These are phyloP conservation scores for Muscicapa striata DNA, from an alignment of 2,797 vertebrate genomes.

Conservation along the genomic window DNA sequence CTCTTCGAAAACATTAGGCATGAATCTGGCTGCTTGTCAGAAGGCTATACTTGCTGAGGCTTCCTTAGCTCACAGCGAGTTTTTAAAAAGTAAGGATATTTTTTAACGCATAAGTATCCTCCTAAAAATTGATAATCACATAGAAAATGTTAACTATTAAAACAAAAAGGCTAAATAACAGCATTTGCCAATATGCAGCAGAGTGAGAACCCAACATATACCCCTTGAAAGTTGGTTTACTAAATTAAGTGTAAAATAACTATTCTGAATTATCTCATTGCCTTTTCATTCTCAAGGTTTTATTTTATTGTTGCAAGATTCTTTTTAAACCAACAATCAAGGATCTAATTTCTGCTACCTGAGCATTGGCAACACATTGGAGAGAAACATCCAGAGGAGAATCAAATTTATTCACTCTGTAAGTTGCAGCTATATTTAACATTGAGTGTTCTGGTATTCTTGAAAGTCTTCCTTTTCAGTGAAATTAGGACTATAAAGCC, in stretches of 20 bases:
- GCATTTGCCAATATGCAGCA: not conserved
- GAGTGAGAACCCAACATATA: not conserved
- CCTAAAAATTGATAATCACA: not conserved
- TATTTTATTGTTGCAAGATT: not conserved
- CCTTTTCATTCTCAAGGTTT: not conserved
- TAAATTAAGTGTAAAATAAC: not conserved
- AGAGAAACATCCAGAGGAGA: not conserved
- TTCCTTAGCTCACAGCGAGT: not conserved
- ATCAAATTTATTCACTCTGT: not conserved
- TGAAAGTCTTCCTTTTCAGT: not conserved
- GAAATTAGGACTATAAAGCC: not conserved
- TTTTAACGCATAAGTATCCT: not conserved
- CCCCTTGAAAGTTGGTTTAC: not conserved
- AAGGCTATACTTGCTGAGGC: not conserved
- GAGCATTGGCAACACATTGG: not conserved
- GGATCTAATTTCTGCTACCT: not conserved
- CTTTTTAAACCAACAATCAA: not conserved
- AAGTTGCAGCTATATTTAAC: slow-evolving; percentile 9
- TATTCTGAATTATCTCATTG: not conserved
- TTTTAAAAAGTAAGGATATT: not conserved
- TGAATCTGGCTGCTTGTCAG: not conserved
- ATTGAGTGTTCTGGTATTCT: not conserved
- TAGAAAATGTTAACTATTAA: not conserved
- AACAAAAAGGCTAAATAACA: not conserved
- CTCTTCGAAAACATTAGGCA: not conserved